phyloP scores from a whole-genome alignment of 1,140 invertebrate genomes.

The Popillia japonica region DNA sequence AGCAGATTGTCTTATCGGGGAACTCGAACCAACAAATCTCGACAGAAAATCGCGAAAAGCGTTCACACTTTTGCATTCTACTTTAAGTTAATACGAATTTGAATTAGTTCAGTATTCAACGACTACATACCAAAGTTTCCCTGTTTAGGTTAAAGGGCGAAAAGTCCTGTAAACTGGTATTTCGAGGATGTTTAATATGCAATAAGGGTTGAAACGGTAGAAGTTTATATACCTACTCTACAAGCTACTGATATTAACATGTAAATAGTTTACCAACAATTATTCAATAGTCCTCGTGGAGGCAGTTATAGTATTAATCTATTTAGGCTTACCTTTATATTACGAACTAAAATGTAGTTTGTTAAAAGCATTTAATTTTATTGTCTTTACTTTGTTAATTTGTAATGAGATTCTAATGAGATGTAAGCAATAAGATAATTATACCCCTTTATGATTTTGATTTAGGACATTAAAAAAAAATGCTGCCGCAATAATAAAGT shows the following conservation, averaged over 20 bases:
- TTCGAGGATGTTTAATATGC: constrained; percentile 21
- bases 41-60: background rate
- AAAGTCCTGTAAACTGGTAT: constrained; percentile 12
- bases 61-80: background rate
- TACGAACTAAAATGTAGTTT: too few species aligned
- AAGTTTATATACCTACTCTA: background rate
- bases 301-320: background rate
- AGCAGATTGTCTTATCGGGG: background rate
- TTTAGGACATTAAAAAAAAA: too few species aligned
- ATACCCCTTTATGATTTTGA: too few species aligned
- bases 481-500: too few species aligned
- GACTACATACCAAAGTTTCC: background rate
- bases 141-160: background rate
- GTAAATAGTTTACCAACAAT: constrained; percentile 21
- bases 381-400: too few species aligned
- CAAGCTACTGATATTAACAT: constrained; percentile 7
- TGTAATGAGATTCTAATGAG: too few species aligned
- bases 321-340: background rate
- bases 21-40: constrained; percentile 6
- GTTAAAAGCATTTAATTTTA: too few species aligned
- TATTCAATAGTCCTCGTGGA: background rate
- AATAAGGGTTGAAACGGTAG: background rate
- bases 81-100: constrained; percentile 13
- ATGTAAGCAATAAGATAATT: too few species aligned
- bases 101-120: background rate